These are phyloP conservation scores for Lucifuga dentata DNA, from an alignment of 2,113 vertebrate genomes.

Conservation along the genomic window DNA sequence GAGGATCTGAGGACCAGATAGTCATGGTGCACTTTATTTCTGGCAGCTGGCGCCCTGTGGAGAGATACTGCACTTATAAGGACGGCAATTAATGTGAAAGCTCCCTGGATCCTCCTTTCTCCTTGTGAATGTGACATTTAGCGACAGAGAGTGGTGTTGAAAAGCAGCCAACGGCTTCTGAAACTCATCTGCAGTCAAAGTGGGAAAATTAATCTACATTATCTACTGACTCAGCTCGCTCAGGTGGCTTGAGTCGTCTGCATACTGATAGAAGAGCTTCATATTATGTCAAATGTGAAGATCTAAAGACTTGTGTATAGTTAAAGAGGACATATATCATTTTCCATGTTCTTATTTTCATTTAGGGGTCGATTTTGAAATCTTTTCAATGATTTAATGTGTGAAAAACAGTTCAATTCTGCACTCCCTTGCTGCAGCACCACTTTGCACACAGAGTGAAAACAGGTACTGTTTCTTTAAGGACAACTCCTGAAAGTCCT, in stretches of 20 bases:
- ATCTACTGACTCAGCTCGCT: constrained; percentile 32
- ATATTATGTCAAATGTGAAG: too few species aligned
- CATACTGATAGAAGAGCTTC: constrained; percentile 5
- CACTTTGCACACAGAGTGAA: too few species aligned
- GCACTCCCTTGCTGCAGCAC: too few species aligned
- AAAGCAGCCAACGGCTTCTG: constrained; percentile 56
- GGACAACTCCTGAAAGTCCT: too few species aligned
- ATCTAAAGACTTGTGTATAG: too few species aligned
- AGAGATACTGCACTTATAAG: constrained; percentile 49
- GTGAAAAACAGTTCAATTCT: too few species aligned
- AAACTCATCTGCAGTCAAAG: constrained; percentile 41
- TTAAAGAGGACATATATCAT: too few species aligned
- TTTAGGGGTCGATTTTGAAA: too few species aligned
- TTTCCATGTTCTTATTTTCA: too few species aligned
- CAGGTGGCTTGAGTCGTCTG: neutral
- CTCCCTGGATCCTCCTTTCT: constrained; percentile 54
- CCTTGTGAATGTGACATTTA: constrained; percentile 64
- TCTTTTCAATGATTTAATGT: too few species aligned
- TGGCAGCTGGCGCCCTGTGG: constrained; percentile 53
- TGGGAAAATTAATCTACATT: constrained; percentile 19
- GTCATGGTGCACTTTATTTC: constrained; percentile 61
- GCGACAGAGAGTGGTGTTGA: constrained; percentile 42
- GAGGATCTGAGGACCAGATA: constrained; percentile 20
- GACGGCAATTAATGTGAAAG: constrained; percentile 70
- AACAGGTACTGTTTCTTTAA: too few species aligned